Percentiles rank a stretch among this genome's conserved stretches.
Conservation (phyloP, 1,140 invertebrate species). For the Aleiodes sp. region DNA sequence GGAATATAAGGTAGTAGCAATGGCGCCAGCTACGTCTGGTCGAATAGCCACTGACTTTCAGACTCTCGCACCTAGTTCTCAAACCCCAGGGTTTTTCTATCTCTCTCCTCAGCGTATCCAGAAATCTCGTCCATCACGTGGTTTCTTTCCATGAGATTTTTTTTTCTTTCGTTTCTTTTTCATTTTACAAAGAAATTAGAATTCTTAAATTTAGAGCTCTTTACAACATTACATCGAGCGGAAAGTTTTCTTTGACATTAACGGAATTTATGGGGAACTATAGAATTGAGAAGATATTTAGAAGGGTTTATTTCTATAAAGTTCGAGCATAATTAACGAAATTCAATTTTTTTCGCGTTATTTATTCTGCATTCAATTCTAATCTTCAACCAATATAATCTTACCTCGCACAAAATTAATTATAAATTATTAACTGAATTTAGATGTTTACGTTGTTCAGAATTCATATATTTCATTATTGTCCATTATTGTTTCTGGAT, state of each 20-base stretch:
- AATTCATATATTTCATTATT: too few species aligned
- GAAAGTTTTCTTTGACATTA: background rate
- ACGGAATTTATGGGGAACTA: background rate
- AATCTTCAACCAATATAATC: too few species aligned
- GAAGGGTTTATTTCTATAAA: too few species aligned
- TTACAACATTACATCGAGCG: background rate
- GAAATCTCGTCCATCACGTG: conserved; percentile 32
- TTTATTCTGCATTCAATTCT: too few species aligned
- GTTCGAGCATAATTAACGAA: too few species aligned
- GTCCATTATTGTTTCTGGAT: too few species aligned
- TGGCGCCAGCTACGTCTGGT: conserved; percentile 60
- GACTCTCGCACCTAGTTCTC: conserved; percentile 23
- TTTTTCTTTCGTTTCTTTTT: background rate
- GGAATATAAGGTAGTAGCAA: conserved; percentile 58
- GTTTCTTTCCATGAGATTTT: conserved; percentile 21
- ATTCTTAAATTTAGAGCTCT: background rate
- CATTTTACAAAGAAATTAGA: background rate
- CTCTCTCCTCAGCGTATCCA: too few species aligned
- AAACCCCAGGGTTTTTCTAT: conserved; percentile 9
- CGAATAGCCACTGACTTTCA: conserved; percentile 37
- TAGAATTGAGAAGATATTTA: background rate
- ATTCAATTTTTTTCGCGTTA: too few species aligned
- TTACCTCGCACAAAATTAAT: too few species aligned
- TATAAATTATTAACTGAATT: too few species aligned
- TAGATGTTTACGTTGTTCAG: too few species aligned